A percentile compares a stretch with the other conserved stretches of the same genome.
These are phyloP conservation scores for Rhodinocichla rosea DNA, from an alignment of 2,113 vertebrate genomes.

Conservation along the genomic window DNA sequence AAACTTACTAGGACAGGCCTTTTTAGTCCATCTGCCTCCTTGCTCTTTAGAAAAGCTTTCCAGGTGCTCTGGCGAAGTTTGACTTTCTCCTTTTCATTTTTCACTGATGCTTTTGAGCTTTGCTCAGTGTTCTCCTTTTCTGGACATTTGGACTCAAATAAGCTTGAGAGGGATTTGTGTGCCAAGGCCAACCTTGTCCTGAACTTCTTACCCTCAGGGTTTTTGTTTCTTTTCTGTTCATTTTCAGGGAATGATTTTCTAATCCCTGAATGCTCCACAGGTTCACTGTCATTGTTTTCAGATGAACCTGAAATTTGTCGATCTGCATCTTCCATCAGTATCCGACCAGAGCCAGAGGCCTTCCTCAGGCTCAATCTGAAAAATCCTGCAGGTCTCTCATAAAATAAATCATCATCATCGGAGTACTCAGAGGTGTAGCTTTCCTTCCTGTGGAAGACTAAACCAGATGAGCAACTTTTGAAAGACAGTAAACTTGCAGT, in stretches of 20 bases:
- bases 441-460: conserved; percentile 14
- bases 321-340: background rate
- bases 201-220: conserved; percentile 75
- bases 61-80: conserved; percentile 69
- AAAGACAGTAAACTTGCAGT: conserved; percentile 43
- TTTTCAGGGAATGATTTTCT: conserved; percentile 52
- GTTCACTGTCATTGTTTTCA: background rate
- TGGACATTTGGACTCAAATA: conserved; percentile 79
- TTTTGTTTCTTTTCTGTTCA: conserved; percentile 71
- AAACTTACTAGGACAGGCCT: conserved; percentile 17
- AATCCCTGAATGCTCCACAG: background rate
- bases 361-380: conserved; percentile 64
- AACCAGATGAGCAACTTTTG: conserved; percentile 23
- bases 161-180: conserved; percentile 82
- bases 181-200: conserved; percentile 78
- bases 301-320: background rate
- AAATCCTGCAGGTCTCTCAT: conserved; percentile 59
- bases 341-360: conserved; percentile 18
- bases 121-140: conserved; percentile 76
- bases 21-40: conserved; percentile 66
- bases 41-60: conserved; percentile 72
- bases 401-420: conserved; percentile 73
- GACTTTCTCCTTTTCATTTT: conserved; percentile 65
- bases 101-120: background rate
- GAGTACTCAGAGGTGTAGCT: conserved; percentile 59